Conservation (phyloP, 2,888 invertebrate genomes). For the Chirona hameri region DNA sequence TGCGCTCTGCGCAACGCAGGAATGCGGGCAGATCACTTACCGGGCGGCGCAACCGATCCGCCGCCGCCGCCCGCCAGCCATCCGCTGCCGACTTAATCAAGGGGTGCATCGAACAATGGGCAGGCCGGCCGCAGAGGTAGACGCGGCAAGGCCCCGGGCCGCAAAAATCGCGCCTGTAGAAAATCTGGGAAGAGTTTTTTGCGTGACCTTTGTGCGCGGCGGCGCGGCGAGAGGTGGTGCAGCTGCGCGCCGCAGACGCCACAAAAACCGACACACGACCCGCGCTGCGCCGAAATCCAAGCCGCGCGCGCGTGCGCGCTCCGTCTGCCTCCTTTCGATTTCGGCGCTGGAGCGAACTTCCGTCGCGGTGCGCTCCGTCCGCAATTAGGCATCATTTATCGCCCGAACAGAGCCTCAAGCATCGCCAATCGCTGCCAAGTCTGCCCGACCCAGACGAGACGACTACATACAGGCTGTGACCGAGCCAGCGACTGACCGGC, state of each 20-base stretch:
- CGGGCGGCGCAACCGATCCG: neutral
- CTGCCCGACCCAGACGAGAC: neutral
- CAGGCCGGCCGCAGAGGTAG: neutral
- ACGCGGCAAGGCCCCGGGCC: neutral
- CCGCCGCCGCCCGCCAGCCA: neutral
- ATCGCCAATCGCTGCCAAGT: neutral
- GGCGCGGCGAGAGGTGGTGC: neutral
- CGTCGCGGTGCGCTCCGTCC: neutral
- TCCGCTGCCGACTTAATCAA: conserved; percentile 5
- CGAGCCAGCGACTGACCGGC: too few species aligned
- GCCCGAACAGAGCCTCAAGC: neutral
- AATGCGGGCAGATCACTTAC: conserved; percentile 6
- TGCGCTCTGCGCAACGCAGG: neutral
- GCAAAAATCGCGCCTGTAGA: neutral
- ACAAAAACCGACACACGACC: neutral
- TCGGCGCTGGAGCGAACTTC: neutral
- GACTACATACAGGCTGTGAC: neutral
- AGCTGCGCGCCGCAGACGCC: neutral
- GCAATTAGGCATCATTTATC: conserved; percentile 23
- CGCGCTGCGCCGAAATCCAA: neutral
- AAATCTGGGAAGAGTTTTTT: neutral
- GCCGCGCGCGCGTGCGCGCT: neutral
- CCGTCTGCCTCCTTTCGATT: neutral
- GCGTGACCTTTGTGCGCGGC: neutral
- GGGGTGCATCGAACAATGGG: neutral